These are phyloP conservation scores for Drosophila sechellia DNA, from an alignment of 1,140 invertebrate species.

Conservation along the genomic window DNA sequence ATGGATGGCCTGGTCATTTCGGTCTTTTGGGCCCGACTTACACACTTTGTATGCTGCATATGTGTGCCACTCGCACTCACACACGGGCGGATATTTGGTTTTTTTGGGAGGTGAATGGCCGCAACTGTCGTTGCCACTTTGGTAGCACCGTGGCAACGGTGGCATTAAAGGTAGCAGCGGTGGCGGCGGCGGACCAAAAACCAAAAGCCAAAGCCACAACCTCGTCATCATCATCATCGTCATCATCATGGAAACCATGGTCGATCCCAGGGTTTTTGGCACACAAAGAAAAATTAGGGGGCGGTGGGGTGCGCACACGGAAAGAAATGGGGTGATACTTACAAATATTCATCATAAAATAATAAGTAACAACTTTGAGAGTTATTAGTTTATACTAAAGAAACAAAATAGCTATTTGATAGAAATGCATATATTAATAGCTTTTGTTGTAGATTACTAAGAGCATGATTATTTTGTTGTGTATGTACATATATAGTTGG, in stretches of 20 bases:
- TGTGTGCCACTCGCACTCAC: slow-evolving; percentile 32
- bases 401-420: too few species aligned
- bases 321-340: neutral
- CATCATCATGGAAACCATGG: slow-evolving; percentile 39
- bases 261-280: slow-evolving; percentile 59
- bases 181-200: slow-evolving; percentile 55
- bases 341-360: too few species aligned
- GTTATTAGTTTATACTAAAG: too few species aligned
- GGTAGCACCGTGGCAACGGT: slow-evolving; percentile 79
- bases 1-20: slow-evolving; percentile 11
- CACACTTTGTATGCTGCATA: slow-evolving; percentile 53
- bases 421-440: neutral
- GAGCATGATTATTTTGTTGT: neutral
- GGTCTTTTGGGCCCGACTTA: slow-evolving; percentile 40
- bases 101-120: slow-evolving; percentile 82
- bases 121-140: slow-evolving; percentile 82
- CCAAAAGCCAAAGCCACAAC: slow-evolving; percentile 64
- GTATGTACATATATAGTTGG: slow-evolving; percentile 7
- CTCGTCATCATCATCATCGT: slow-evolving; percentile 67
- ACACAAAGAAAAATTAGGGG: slow-evolving; percentile 26
- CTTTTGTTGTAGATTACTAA: too few species aligned
- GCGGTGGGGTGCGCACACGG: slow-evolving; percentile 2
- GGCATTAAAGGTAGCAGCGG: slow-evolving; percentile 72
- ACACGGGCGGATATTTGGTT: slow-evolving; percentile 55
- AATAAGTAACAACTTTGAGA: too few species aligned